Evolutionary conservation across 2,797 vertebrate species (phyloP).

Genomic region (Macroramphosus scolopax): DNA sequence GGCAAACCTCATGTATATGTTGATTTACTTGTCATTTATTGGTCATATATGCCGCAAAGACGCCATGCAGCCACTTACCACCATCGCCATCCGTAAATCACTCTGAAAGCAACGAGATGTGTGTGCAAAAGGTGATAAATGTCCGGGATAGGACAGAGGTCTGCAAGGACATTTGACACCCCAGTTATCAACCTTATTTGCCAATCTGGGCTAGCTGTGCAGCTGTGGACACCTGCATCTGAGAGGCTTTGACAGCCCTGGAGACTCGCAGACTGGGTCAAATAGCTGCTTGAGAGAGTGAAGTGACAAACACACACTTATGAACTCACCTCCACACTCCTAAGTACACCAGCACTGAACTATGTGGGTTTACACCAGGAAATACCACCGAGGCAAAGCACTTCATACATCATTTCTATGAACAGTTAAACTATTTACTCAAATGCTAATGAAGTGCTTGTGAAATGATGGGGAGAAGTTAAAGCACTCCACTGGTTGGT

Average conservation of each 20-base stretch:
- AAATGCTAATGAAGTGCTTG: constrained; percentile 56
- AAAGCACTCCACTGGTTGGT: constrained; percentile 22
- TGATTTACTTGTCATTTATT: no score
- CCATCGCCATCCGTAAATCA: constrained; percentile 40
- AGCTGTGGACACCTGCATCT: constrained; percentile 71
- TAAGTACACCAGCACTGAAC: constrained; percentile 21
- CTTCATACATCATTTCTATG: constrained; percentile 60
- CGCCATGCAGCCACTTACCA: neutral
- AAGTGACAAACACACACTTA: constrained; percentile 39
- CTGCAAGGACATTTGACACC: constrained; percentile 59
- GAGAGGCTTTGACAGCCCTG: constrained; percentile 58
- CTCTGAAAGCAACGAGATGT: constrained; percentile 30
- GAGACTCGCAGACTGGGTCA: constrained; percentile 51
- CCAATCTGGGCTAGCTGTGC: constrained; percentile 41
- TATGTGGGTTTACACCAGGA: constrained; percentile 57
- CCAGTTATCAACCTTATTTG: constrained; percentile 32
- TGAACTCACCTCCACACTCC: constrained; percentile 20
- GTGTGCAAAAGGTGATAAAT: constrained; percentile 54
- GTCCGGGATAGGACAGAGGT: constrained; percentile 45
- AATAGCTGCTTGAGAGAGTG: constrained; percentile 42
- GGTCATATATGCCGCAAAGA: no score
- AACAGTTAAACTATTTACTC: constrained; percentile 49
- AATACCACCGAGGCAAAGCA: constrained; percentile 52
- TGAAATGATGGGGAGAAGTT: constrained; percentile 39
- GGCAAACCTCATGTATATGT: no score